Conservation (phyloP, 1,140 invertebrate genomes). For the Zaprionus ornatus region DNA sequence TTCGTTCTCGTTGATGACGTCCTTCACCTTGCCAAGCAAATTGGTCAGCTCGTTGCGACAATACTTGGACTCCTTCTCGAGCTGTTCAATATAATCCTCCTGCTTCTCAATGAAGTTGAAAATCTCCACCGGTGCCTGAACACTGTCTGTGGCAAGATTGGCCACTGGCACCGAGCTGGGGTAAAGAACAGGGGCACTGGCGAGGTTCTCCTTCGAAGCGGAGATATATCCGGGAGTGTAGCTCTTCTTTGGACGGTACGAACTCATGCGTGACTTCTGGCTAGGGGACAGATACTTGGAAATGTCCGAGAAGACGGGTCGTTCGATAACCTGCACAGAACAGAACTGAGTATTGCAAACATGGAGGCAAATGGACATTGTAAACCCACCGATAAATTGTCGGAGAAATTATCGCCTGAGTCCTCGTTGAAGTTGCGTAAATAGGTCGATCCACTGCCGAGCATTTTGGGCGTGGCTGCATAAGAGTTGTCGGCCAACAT, state of each 20-base stretch:
- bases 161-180: slow-evolving; percentile 30
- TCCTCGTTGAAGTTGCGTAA: slow-evolving; percentile 84
- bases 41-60: slow-evolving; percentile 90
- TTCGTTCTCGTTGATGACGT: slow-evolving; percentile 92
- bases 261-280: slow-evolving; percentile 71
- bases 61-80: slow-evolving; percentile 92
- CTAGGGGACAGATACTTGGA: slow-evolving; percentile 83
- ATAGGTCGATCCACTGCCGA: slow-evolving; percentile 55
- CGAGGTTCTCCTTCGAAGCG: slow-evolving; percentile 71
- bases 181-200: slow-evolving; percentile 40
- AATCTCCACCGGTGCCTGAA: slow-evolving; percentile 85
- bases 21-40: slow-evolving; percentile 91
- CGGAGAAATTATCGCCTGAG: slow-evolving; percentile 85
- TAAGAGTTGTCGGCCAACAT: slow-evolving; percentile 89
- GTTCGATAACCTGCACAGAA: slow-evolving; percentile 68
- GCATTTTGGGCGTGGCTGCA: slow-evolving; percentile 84
- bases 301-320: slow-evolving; percentile 82
- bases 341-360: not conserved
- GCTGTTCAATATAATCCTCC: slow-evolving; percentile 92
- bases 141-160: slow-evolving; percentile 49
- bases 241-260: slow-evolving; percentile 64
- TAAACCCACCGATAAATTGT: slow-evolving; percentile 74
- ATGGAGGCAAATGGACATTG: no score
- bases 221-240: slow-evolving; percentile 56
- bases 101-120: slow-evolving; percentile 91